phyloP scores from a whole-genome alignment of 1,140 invertebrate species.

The Atopsyche davidsoni region DNA sequence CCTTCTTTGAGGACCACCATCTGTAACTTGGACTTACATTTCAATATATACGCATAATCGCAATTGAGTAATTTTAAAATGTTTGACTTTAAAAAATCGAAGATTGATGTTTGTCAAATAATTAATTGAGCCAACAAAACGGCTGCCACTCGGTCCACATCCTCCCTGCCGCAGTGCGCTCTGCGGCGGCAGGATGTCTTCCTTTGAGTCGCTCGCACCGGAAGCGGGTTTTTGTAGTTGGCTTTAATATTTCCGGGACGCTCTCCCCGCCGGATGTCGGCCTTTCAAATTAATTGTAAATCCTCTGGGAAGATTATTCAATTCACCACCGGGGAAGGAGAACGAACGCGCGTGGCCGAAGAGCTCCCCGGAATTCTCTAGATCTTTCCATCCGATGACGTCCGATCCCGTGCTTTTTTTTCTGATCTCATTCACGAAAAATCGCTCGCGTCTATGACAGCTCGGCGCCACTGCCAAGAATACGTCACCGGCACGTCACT shows the following conservation, averaged over 20 bases:
- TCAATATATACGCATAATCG: too few relatives aligned
- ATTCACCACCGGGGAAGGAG: neutral
- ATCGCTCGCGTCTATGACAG: neutral
- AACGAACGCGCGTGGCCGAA: neutral
- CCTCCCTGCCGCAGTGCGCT: neutral
- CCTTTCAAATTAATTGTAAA: too few relatives aligned
- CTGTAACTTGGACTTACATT: too few relatives aligned
- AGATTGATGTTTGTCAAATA: too few relatives aligned
- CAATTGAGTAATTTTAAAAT: too few relatives aligned
- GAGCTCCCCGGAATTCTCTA: too few relatives aligned
- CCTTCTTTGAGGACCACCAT: too few relatives aligned
- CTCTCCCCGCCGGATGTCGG: neutral
- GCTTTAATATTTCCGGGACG: constrained; percentile 28
- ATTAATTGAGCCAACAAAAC: too few relatives aligned
- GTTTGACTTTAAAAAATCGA: too few relatives aligned
- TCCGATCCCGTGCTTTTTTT: neutral
- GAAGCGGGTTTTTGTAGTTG: constrained; percentile 25
- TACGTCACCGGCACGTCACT: too few relatives aligned
- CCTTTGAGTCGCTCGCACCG: constrained; percentile 23
- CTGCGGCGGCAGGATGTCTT: constrained; percentile 23
- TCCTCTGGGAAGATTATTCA: too few relatives aligned
- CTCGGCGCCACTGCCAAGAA: neutral
- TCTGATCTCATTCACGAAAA: neutral
- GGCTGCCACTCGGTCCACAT: too few relatives aligned
- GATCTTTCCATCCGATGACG: neutral